Evolutionary conservation across 92 coral and sea anemone species (phyloP), one percentile per base, ranked within the genome.

Genomic region (Isaurus tuberculatus): DNA sequence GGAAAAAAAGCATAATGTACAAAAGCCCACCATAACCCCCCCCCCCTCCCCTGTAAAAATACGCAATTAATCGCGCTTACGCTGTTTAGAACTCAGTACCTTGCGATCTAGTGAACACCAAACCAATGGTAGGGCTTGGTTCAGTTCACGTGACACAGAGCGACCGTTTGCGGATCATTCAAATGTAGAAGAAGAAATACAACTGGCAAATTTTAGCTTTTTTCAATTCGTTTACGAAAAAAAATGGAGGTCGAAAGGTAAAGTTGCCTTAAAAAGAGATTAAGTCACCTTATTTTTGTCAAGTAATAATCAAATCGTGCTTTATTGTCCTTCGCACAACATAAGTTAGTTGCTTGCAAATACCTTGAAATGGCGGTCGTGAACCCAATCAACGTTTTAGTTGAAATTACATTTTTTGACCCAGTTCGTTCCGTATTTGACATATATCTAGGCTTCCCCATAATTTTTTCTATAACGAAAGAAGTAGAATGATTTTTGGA

Each of bases 121-220:
- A 61, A 29, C 66, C 43, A 88, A 88, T 84, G 72, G 63, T 33
- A 68, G 72, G 8, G 0, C 67, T 15, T 42, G 10, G 13, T 33
- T 0, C 23, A 3, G 11, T 66, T 84, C 97, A 93, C 89, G 94
- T 93, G 97, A 44, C 79, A 68, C 26, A 2, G 17, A 65, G 68
- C 23, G 91, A 89, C 94, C 91, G 93, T 93, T 92, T 93, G 97
- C 94, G 94, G 94, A 92, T 65, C 55, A 85, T 93, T 93, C 94
- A 91, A 93, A 91, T 65, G 72, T 3, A 15, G 20, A 61, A 63
- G 58, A 13, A 29, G 33, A 2, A 23, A 7, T n/a, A 2, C 11
- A 5, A 19, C 5, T 20, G 29, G 5, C 66, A 60, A 5, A 60
- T 5, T 60, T 23, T 60, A 5, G 1, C 8, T 17, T 1, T 23